A percentile compares a stretch with the other conserved stretches of the same genome.
These are phyloP conservation scores for Hyperoplus immaculatus DNA, from an alignment of 2,797 vertebrate genomes.

Conservation along the genomic window DNA sequence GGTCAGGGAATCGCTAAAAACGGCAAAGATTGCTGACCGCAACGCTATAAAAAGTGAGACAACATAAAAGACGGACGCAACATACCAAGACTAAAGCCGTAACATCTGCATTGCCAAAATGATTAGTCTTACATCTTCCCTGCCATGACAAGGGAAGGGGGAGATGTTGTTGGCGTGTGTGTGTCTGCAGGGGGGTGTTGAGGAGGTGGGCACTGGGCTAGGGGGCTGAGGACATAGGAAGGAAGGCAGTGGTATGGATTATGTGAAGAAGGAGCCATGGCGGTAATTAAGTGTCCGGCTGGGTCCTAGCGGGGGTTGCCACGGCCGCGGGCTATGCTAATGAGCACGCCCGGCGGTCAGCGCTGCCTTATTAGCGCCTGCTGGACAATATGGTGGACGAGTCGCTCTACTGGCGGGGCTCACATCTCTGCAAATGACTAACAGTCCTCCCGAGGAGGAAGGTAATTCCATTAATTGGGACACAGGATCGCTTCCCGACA, in stretches of 20 bases:
- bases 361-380: constrained; percentile 83
- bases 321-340: constrained; percentile 87
- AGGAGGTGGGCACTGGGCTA: constrained; percentile 53
- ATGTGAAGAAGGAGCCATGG: constrained; percentile 70
- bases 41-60: constrained; percentile 65
- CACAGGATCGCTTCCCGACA: constrained; percentile 61
- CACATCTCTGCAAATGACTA: constrained; percentile 81
- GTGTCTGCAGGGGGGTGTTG: constrained; percentile 56
- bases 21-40: constrained; percentile 63
- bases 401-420: constrained; percentile 67
- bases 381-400: constrained; percentile 86
- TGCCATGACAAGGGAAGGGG: constrained; percentile 20
- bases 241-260: constrained; percentile 67
- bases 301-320: constrained; percentile 80
- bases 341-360: constrained; percentile 83
- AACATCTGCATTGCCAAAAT: constrained; percentile 58
- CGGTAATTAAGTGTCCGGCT: constrained; percentile 88
- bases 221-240: constrained; percentile 65
- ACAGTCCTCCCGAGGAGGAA: constrained; percentile 77
- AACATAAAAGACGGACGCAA: constrained; percentile 65
- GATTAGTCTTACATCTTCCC: constrained; percentile 57
- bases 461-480: constrained; percentile 86
- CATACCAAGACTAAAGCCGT: constrained; percentile 58
- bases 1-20: constrained; percentile 75
- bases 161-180: neutral